Evolutionary conservation across 2,888 invertebrate species (phyloP), one percentile per base, ranked within the genome.

Genomic region (Didymodactylos carnosus): DNA sequence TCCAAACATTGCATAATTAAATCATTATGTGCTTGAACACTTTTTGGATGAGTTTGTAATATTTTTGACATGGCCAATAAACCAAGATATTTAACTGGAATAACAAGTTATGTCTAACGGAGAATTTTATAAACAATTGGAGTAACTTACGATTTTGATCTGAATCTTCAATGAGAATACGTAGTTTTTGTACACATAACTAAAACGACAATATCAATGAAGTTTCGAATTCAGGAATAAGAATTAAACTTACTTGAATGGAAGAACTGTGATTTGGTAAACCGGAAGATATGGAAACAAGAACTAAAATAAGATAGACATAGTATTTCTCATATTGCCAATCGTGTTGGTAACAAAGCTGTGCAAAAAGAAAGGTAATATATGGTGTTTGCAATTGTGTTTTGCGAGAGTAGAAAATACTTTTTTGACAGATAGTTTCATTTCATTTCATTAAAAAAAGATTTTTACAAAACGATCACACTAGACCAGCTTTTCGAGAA

Each of bases 31-130:
- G 94, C 89, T 84, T 98, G 97, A 49, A 98, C 98, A 78, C 94
- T 94, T 85, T 98, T 98, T 25, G 98, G 98, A 84, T 99, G 97
- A 6, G 97, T 95, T 84, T 94, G 92, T 76, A 98, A 85, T 80
- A 99, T 99, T 83, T 94, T 92, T 0, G 94, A 94, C 98, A 99
- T 98, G 39, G 98, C 98, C 81, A 98, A 85, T 76, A 99, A 85
- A 41, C 98, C 98, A 80, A 99, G 86, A 84, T 95, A 95, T 86
- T 94, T 95, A 81, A 94, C 62, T 62, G 35, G n/a, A 35, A 62
- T 62, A 35, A 11, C 16, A 19, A 62, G 91, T 92, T 83, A n/a
- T 86, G 84, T n/a, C 25, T 35, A 23, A 6, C 11, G 23, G 6
- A 10, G 10, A 23, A 23, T 6, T 5, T 62, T 39, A 3, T 3